phyloP scores from a whole-genome alignment of 1,140 invertebrate genomes.

The Leptinotarsa undecemlineata region DNA sequence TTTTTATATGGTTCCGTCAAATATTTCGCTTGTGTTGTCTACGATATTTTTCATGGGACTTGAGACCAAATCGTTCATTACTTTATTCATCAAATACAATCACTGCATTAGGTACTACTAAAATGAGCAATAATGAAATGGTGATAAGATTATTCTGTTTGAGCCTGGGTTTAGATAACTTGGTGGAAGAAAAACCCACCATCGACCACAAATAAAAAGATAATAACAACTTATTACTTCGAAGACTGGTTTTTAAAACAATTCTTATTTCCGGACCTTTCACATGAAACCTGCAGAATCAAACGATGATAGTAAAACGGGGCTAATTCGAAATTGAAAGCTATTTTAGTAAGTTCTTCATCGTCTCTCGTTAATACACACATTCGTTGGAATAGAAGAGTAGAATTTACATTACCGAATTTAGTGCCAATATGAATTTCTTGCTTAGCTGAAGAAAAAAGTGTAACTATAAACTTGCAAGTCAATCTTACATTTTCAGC shows the following conservation, averaged over 20 bases:
- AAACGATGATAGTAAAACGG: constrained; percentile 49
- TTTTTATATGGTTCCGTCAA: too few species aligned
- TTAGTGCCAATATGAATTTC: background rate
- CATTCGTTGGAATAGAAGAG: background rate
- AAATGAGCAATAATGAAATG: background rate
- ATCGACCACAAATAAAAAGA: background rate
- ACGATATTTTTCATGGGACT: background rate
- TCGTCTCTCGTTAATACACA: background rate
- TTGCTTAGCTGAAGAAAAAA: too few species aligned
- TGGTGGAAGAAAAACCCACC: constrained; percentile 38
- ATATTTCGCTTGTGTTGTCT: too few species aligned
- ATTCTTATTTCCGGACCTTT: constrained; percentile 43
- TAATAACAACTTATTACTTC: constrained; percentile 1
- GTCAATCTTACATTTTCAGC: too few species aligned
- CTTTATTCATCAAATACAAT: background rate
- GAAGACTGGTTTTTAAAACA: constrained; percentile 24
- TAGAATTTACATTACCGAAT: background rate
- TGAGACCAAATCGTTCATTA: background rate
- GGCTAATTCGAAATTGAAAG: constrained; percentile 46
- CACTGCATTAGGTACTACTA: background rate
- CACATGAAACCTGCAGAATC: constrained; percentile 43
- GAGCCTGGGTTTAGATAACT: background rate
- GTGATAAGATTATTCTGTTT: background rate
- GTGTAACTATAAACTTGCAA: too few species aligned
- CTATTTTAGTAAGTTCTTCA: constrained; percentile 41